Evolutionary conservation across 2,113 vertebrate genomes (phyloP), one percentile per base, ranked within the genome.

Genomic region (Ia io): DNA sequence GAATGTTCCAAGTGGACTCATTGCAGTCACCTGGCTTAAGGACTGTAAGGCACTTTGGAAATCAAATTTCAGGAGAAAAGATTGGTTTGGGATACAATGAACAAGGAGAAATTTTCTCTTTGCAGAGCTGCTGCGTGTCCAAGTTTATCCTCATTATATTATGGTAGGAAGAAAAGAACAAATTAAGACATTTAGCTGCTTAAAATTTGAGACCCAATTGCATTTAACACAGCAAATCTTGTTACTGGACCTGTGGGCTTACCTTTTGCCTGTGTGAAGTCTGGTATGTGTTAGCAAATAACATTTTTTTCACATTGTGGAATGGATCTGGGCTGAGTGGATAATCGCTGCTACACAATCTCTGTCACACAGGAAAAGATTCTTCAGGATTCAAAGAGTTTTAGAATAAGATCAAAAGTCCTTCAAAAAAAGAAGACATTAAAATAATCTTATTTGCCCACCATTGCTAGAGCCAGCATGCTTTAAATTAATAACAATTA

Each of bases 111-210:
- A 93, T 92, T 97, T 97, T 96, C 96, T 96, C 97, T 3, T 94
- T 63, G 0, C 73, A 61, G 96, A 98, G 97, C 97, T 92, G 96
- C 96, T 67, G 47, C 96, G 97, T 98, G 98, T 98, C 98, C 98
- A 90, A 96, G 96, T 95, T 96, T 97, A 97, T 98, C 98, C 98
- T 97, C 97, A 97, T 98, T 98, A 97, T 95, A 95, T 96, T 98
- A 92, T 37, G 80, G 96, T 95, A 97, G 98, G 95, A 98, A 98
- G 98, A 98, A 96, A 97, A 98, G 98, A 98, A 98, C 98, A 98
- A 98, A 98, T 98, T 98, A 98, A 98, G 98, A 98, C 97, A 96
- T 97, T 98, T 98, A 98, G 98, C 98, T 98, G 98, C 97, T 97
- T 97, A 98, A 98, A 98, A 97, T 97, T 91, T 97, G 98, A 98